Base-by-base conservation (phyloP, 2,888 invertebrate species). In the Drosophila ustulata region DNA sequence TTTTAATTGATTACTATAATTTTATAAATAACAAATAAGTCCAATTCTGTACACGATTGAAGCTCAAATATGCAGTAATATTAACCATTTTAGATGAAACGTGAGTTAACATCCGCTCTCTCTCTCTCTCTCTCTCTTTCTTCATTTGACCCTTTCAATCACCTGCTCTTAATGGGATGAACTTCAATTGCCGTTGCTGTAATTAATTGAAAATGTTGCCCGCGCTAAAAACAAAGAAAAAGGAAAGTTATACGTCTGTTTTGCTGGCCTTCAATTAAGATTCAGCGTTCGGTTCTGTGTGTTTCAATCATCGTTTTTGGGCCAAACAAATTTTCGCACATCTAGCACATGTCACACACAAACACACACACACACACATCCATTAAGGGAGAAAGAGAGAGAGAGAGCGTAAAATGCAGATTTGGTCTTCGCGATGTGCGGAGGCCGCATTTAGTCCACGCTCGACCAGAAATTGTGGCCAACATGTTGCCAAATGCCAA, bases 401-500 rank as follows among this genome's bases (percentile, higher is more conserved):
- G 23, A 46, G 30, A 4, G 30, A 13, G 39, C 46, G 76, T 51
- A 39, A 53, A 64, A 67, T 75, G 69, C 62, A 76, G 69, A 76
- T 73, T 78, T 73, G 75, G 55, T 46, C 37, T 28, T 4, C 28
- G 28, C 28, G 28, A 2, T 30, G 30, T 13, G 18, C 13, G 6
- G 2, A 5, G 18, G 51, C 43, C 57, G 63, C 46, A 73, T 77
- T 69, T 62, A 63, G 59, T 57, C 39, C 43, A 49, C 66, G 66
- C 49, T 55, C 53, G 56, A 75, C 71, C 71, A 66, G 63, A 78
- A 79, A 68, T 80, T 52, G 70, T 70, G 70, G 63, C 72, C 79
- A 59, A 70, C 82, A 79, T 81, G 82, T 85, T 72, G 82, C 76
- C 72, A 80, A 73, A 68, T 73, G 68, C 63, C 80, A 67, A 75